These are phyloP conservation scores for Scaptomyza reducta DNA, from an alignment of 2,888 invertebrate genomes.

Conservation along the genomic window DNA sequence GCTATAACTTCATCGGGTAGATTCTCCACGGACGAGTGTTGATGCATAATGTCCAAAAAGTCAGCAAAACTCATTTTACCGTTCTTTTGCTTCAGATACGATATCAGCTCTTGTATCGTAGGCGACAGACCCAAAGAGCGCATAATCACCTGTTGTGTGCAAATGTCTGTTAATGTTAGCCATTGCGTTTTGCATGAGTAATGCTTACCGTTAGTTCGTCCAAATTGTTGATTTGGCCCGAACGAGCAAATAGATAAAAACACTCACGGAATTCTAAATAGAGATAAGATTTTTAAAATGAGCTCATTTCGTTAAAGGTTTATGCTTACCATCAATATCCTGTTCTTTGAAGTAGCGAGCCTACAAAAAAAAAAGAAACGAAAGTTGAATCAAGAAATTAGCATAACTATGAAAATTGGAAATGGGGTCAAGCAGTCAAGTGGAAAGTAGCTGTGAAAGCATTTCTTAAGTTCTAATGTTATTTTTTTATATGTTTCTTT, in stretches of 20 bases:
- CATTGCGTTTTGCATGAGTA: constrained; percentile 8
- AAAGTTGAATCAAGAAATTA: constrained; percentile 35
- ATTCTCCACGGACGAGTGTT: constrained; percentile 88
- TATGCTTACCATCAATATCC: constrained; percentile 94
- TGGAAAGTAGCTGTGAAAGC: constrained; percentile 55
- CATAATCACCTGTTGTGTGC: constrained; percentile 89
- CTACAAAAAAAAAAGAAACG: constrained; percentile 85
- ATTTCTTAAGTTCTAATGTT: not conserved
- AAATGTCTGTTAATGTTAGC: not conserved
- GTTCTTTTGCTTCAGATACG: constrained; percentile 91
- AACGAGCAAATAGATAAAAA: constrained; percentile 96
- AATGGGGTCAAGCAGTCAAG: constrained; percentile 48
- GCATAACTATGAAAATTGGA: constrained; percentile 34
- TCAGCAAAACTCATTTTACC: constrained; percentile 98
- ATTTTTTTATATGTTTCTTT: not conserved
- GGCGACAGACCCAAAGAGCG: constrained; percentile 96
- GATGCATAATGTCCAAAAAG: constrained; percentile 97
- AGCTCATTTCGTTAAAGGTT: constrained; percentile 35
- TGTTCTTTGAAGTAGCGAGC: constrained; percentile 97
- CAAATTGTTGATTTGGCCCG: constrained; percentile 93
- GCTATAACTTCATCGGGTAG: constrained; percentile 89
- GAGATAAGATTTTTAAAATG: constrained; percentile 51
- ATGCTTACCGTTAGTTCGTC: constrained; percentile 91
- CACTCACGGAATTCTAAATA: constrained; percentile 96
- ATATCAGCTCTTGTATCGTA: constrained; percentile 94